Base-by-base conservation (phyloP, 2,888 invertebrate species). In the Glyphotaelius pellucidus region DNA sequence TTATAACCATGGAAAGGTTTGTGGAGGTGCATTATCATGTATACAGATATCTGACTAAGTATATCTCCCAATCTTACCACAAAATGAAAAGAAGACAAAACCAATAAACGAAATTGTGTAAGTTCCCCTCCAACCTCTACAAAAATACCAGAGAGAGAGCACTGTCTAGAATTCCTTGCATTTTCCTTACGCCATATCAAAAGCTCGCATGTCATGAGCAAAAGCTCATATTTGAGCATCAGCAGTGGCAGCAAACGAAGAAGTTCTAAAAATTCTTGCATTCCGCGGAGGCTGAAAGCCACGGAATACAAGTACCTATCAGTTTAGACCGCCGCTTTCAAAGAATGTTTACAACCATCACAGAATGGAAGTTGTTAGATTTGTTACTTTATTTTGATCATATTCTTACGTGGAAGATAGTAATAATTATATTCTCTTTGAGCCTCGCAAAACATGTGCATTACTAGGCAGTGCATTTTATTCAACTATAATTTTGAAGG, bases 41-140 rank as follows among this genome's bases (percentile, higher is more conserved):
- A 25, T 67, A n/a, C 25, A 67, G 67, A n/a, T 2, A n/a, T 25
- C 67, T 67, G 67, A 1, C 67, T 5, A n/a, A n/a, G n/a, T n/a
- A 25, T 67, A 25, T 67, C 67, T 19, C 19, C 52, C 52, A 67
- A 67, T 15, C 52, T 25, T 7, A n/a, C 67, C 19, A 25, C 67
- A 19, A 67, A 67, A 67, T 1, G 67, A 67, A 4, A 67, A 19
- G 67, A 67, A 89, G 89, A 92, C 80, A 80, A 84, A 89, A 91
- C 92, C 92, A 92, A 92, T 92, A 92, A 92, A 91, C 79, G 85
- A 92, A 91, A 92, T 92, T 90, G 92, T 90, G 32, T 81, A 42
- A 85, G 91, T 92, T 92, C 92, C 90, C 90, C 25, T 86, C 47
- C 86, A 38, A 81, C 85, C 89, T 67, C 47, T 25, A 25, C 91